Evolutionary conservation across 2,797 vertebrate species (phyloP).

Genomic region (Sebastes hopkinsi): DNA sequence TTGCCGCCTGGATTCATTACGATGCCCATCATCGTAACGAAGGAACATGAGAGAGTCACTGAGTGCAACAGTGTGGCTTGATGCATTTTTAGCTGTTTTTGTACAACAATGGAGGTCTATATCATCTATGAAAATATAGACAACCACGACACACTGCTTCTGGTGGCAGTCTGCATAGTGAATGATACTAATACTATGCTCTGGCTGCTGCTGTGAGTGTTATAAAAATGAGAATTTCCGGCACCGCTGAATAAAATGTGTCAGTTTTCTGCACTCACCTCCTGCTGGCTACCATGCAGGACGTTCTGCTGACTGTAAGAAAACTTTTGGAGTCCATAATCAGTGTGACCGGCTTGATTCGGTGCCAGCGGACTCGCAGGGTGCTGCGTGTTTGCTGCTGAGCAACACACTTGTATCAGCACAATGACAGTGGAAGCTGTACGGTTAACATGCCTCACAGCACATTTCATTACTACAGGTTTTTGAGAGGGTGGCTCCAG

Average conservation of each 20-base stretch:
- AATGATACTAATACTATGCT: not conserved
- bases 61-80: not conserved
- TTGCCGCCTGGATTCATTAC: not conserved
- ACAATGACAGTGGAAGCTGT: conserved; percentile 5
- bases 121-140: too few species aligned
- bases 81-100: not conserved
- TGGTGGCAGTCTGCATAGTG: not conserved
- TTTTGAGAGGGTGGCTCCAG: not conserved
- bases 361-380: conserved; percentile 29
- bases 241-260: conserved; percentile 5
- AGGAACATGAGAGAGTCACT: not conserved
- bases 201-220: not conserved
- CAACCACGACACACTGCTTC: not conserved
- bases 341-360: conserved; percentile 24
- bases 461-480: not conserved
- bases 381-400: conserved; percentile 26
- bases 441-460: not conserved
- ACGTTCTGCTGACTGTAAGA: conserved; percentile 45
- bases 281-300: conserved; percentile 2
- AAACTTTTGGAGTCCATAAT: conserved; percentile 29
- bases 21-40: not conserved
- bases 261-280: not conserved
- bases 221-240: not conserved
- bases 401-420: conserved; percentile 7
- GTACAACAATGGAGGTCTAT: not conserved